A percentile compares a stretch with the other conserved stretches of the same genome.
Conservation (phyloP, 2,888 invertebrate species). For the Stenodema calcarata region DNA sequence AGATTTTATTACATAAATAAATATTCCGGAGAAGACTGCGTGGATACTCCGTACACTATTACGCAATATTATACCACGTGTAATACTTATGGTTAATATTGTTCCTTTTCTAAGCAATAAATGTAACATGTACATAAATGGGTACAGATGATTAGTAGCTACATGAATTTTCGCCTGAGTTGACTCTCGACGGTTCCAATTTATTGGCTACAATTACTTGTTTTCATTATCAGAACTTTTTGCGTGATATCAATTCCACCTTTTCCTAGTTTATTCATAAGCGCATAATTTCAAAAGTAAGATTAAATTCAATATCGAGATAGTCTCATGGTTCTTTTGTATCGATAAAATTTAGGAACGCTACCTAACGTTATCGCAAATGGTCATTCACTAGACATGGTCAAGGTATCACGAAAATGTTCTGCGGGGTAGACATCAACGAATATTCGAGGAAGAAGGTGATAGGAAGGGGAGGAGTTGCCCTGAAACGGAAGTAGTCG, state of each 20-base stretch:
- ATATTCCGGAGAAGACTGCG: neutral
- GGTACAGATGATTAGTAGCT: neutral
- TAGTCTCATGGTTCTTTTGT: neutral
- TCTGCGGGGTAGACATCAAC: neutral
- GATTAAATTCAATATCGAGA: neutral
- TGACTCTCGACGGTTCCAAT: neutral
- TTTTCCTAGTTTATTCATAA: neutral
- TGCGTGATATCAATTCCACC: neutral
- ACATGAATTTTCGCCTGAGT: neutral
- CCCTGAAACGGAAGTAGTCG: too few relatives aligned
- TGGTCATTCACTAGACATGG: neutral
- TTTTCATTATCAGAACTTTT: neutral
- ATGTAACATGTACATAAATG: neutral
- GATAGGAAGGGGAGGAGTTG: neutral
- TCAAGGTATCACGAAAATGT: neutral
- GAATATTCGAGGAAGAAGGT: neutral
- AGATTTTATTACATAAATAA: neutral
- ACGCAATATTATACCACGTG: neutral
- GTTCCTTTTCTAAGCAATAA: neutral
- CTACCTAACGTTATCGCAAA: neutral
- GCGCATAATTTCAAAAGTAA: neutral
- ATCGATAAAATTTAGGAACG: neutral
- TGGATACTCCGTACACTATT: neutral
- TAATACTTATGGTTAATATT: neutral
- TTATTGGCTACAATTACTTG: neutral